These are phyloP conservation scores for Sitodiplosis mosellana DNA, from an alignment of 1,140 invertebrate species.

Conservation along the genomic window DNA sequence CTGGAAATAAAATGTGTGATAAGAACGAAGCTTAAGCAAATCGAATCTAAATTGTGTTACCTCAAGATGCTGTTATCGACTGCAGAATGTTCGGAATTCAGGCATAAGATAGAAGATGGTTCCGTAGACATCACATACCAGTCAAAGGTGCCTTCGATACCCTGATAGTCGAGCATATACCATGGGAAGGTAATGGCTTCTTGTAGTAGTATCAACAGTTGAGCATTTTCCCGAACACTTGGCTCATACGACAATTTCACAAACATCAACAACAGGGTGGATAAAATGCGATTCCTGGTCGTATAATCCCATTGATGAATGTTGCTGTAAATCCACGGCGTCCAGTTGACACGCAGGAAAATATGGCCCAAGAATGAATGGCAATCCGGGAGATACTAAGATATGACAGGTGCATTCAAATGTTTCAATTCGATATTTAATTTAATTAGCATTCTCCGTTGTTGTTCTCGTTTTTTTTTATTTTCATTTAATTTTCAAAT, in stretches of 20 bases:
- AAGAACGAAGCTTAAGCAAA: background rate
- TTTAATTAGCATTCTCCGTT: too few relatives aligned
- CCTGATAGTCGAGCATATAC: slow-evolving; percentile 43
- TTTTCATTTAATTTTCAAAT: too few relatives aligned
- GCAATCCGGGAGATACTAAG: slow-evolving; percentile 48
- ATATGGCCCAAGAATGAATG: slow-evolving; percentile 51
- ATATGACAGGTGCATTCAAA: slow-evolving; percentile 3
- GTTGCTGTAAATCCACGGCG: slow-evolving; percentile 37
- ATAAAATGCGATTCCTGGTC: slow-evolving; percentile 19
- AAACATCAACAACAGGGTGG: slow-evolving; percentile 37
- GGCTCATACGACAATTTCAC: slow-evolving; percentile 53
- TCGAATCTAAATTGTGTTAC: too few relatives aligned
- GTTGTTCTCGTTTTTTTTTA: too few relatives aligned
- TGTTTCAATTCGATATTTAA: too few relatives aligned
- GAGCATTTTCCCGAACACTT: slow-evolving; percentile 34
- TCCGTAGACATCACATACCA: slow-evolving; percentile 65
- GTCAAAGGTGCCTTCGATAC: slow-evolving; percentile 47
- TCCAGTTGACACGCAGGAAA: slow-evolving; percentile 31
- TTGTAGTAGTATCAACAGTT: slow-evolving; percentile 32
- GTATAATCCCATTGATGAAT: slow-evolving; percentile 20
- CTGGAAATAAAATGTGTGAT: slow-evolving; percentile 6
- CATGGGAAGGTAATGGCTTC: slow-evolving; percentile 49
- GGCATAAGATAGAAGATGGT: slow-evolving; percentile 41
- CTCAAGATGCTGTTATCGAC: slow-evolving; percentile 27
- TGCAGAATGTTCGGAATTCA: slow-evolving; percentile 21